Base-by-base conservation (phyloP, 2,888 invertebrate species). In the Clepsis dumicolana region DNA sequence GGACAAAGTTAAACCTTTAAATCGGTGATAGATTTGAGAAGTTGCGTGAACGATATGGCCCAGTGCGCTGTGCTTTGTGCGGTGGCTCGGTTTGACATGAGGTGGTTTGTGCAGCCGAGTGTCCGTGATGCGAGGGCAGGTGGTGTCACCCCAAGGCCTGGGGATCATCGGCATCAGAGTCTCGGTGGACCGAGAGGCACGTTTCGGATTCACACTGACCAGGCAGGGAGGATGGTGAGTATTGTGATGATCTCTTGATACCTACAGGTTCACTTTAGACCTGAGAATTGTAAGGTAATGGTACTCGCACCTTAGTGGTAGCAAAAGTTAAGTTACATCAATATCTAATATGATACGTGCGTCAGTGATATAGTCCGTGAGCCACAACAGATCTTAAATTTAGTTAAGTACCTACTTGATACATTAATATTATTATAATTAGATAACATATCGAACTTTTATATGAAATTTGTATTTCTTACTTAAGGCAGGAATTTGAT, bases 111-210 rank as follows among this genome's bases (percentile, higher is more conserved):
- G 89, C 96, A 99, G 99, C 94, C 98, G 99, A 89, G 99, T 98
- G 83, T 98, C 99, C 84, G 99, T 99, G 89, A 98, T 99, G 96
- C 96, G 99, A 85, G 99, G 99, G 77, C 97, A 98, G 94, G 99
- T 99, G 84, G 96, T 98, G 77, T 97, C 98, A 72, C 96, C 97
- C 71, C 98, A 98, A 94, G 98, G 98, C 74, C 96, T 98, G 77
- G 98, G 99, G 77, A 97, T 99, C 93, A 97, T 98, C 87, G 99
- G 99, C 85, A 99, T 99, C 86, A 95, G 99, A 77, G 99, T 99
- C 70, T 98, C 98, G 73, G 98, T 99, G 80, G 98, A 98, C 93
- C 95, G 96, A 74, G 98, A 99, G 90, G 97, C 98, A 57, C 95
- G 98, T 78, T 98, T 99, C 93, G 99, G 99, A 77, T 99, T 99